Percentiles rank a stretch among this genome's conserved stretches.
phyloP scores from a whole-genome alignment of 2,113 vertebrate species.

The Pterocles gutturalis region DNA sequence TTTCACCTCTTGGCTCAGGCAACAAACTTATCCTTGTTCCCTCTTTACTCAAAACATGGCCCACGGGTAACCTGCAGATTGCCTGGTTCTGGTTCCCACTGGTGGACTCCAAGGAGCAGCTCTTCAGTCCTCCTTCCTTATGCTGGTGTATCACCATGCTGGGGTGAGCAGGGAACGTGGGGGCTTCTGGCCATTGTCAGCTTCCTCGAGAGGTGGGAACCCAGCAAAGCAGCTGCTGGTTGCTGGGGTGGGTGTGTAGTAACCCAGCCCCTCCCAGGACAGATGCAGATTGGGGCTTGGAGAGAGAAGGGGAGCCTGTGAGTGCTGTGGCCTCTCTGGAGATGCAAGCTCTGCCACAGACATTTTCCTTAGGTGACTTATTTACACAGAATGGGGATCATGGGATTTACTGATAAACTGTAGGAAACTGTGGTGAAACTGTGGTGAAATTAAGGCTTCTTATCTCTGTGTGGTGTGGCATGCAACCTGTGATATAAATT shows the following conservation, averaged over 20 bases:
- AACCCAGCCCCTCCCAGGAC: fast-evolving
- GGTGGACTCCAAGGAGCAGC: background rate
- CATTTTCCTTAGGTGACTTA: background rate
- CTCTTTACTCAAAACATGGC: background rate
- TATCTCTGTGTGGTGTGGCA: background rate
- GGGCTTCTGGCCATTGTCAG: background rate
- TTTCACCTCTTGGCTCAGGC: background rate
- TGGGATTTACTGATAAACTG: conserved; percentile 27
- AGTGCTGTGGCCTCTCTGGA: background rate
- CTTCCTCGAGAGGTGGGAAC: background rate
- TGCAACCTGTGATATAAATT: conserved; percentile 11
- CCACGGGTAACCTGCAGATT: background rate
- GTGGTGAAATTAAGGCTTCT: conserved; percentile 13
- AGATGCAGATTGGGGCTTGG: fast-evolving
- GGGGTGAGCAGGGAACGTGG: background rate
- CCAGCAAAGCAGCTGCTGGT: background rate
- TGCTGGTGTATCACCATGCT: background rate
- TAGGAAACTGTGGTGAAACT: too few relatives aligned
- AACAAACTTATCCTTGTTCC: background rate
- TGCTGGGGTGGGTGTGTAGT: background rate
- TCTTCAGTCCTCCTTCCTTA: background rate
- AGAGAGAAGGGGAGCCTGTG: background rate
- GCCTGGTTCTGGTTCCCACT: background rate
- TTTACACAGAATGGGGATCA: background rate
- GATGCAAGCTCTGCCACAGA: background rate